Conservation (phyloP, 2,113 vertebrate genomes). For the Anguilla japonica region DNA sequence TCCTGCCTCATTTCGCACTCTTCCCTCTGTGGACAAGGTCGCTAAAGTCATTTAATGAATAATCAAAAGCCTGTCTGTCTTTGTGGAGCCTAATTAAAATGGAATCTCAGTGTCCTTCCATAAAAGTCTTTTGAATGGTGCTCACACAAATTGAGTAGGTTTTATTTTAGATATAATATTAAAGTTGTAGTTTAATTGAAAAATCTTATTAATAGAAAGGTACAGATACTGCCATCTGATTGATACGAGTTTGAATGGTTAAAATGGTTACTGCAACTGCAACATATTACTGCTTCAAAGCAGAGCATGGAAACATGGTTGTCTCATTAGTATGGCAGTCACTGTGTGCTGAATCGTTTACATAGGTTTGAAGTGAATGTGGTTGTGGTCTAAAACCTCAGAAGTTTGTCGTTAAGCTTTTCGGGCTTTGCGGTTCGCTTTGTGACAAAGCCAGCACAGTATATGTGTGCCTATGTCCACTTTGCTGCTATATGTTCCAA, state of each 20-base stretch:
- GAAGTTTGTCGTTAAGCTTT: not conserved
- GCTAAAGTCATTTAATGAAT: not conserved
- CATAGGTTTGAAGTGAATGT: not conserved
- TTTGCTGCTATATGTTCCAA: not conserved
- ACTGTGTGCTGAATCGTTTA: not conserved
- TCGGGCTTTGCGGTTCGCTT: not conserved
- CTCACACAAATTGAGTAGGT: not conserved
- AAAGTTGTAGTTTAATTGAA: not conserved
- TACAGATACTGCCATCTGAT: too few species aligned
- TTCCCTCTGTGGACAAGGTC: not conserved
- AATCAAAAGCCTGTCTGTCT: not conserved
- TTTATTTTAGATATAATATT: not conserved
- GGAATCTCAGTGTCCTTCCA: not conserved
- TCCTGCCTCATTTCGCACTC: not conserved
- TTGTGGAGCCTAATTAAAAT: not conserved
- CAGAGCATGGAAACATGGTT: not conserved
- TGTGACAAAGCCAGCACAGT: not conserved
- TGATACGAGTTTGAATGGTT: too few species aligned
- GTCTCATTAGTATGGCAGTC: not conserved
- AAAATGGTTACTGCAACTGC: too few species aligned
- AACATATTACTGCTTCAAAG: not conserved
- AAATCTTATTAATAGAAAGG: not conserved
- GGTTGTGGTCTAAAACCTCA: not conserved
- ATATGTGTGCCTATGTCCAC: not conserved
- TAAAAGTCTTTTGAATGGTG: not conserved